Base-by-base conservation (phyloP, 2,113 vertebrate species). In the Hipposideros armiger region DNA sequence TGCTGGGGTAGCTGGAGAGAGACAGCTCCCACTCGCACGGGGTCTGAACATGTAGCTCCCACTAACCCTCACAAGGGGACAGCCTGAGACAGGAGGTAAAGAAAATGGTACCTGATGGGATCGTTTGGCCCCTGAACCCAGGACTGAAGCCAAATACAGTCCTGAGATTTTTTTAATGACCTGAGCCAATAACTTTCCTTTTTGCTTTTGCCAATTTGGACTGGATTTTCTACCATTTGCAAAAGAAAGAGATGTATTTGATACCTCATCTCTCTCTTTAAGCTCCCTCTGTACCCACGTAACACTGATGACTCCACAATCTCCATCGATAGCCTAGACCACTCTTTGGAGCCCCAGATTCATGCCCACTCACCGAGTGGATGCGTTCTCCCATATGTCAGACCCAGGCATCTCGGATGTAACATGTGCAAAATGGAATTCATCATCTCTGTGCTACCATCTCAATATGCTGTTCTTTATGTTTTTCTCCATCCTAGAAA, bases 1-100 rank as follows among this genome's bases (percentile, higher is more conserved):
- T n/a, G 81, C 42, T 30, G 28, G 58, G n/a, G 16, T 7, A 17
- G n/a, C 74, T 16, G 70, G 66, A 73, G 52, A 36, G 58, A 56
- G 47, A 47, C 8, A 9, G 69, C 17, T 22, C 3, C 26, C 30
- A n/a, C 28, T 24, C 36, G 45, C 6, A 0, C 0, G 9, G 36
- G 73, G 28, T 32, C 11, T 56, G 17, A 28, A 28, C 69, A 24
- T 30, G 26, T 14, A n/a, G 36, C 32, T 36, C 56, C 14, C 8
- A 5, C 36, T 0, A 52, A 22, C n/a, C 60, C 22, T 13, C n/a
- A 30, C 0, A 0, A 60, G 40, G 42, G 50, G 28, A 24, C 28
- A 30, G 40, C 85, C 56, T 2, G 22, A 20, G n/a, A 40, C 40
- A 47, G 42, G 24, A 77, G 11, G 19, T 30, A 13, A 85, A 16